Percentiles rank a stretch among this genome's conserved stretches.
phyloP scores from a whole-genome alignment of 2,888 invertebrate genomes.

The Eupithecia abbreviata region DNA sequence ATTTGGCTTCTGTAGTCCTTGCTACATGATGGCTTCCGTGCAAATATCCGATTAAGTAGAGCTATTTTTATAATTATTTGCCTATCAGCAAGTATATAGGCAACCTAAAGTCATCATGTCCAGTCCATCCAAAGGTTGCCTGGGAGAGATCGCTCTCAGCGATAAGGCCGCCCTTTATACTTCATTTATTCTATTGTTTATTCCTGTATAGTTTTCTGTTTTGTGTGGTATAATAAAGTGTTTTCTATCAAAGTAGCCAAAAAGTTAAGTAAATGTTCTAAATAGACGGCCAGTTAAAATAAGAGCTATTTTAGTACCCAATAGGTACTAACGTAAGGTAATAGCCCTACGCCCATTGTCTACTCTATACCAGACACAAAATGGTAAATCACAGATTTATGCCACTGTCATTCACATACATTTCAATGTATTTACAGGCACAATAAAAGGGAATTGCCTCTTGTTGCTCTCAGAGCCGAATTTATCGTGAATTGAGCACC shows the following conservation, averaged over 20 bases:
- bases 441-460: conserved; percentile 45
- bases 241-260: neutral
- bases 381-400: conserved; percentile 39
- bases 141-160: no score
- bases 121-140: no score
- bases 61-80: neutral
- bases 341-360: conserved; percentile 2
- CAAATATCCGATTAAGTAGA: neutral
- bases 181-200: no score
- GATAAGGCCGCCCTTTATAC: no score
- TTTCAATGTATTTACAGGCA: conserved; percentile 43
- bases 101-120: neutral
- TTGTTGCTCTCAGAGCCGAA: conserved; percentile 40
- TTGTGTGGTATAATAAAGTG: no score
- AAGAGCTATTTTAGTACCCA: neutral
- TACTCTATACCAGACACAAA: conserved; percentile 11
- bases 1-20: neutral
- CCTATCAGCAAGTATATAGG: neutral
- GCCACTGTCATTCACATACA: conserved; percentile 42
- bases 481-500: conserved; percentile 44
- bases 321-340: no score
- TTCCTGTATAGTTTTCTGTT: no score
- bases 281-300: neutral
- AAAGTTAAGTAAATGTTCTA: neutral
- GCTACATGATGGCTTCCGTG: neutral